Conservation (phyloP, 2,113 vertebrate genomes). For the Chauna torquata region DNA sequence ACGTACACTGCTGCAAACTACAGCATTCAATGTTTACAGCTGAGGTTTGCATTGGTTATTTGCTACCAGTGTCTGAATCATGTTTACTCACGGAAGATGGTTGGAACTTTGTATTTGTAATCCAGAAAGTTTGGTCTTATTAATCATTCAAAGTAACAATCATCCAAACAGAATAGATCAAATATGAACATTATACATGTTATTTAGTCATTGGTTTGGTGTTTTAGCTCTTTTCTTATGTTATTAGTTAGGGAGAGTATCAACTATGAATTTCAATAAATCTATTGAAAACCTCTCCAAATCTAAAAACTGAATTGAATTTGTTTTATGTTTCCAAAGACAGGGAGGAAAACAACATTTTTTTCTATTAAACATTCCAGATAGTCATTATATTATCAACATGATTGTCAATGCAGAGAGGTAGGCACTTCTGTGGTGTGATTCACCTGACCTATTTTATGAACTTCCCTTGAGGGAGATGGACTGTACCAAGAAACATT, state of each 20-base stretch:
- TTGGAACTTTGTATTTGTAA: not conserved
- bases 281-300: not conserved
- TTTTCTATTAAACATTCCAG: not conserved
- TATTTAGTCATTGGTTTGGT: not conserved
- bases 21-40: not conserved
- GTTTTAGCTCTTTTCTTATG: not conserved
- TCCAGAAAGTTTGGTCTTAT: fast-evolving
- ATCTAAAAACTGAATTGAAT: not conserved
- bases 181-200: not conserved
- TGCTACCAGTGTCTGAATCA: not conserved
- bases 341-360: not conserved
- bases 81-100: not conserved
- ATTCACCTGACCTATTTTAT: not conserved
- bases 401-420: not conserved
- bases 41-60: not conserved
- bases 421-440: not conserved
- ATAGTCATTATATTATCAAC: not conserved
- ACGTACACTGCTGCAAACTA: not conserved
- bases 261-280: not conserved
- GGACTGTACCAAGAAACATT: not conserved
- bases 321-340: not conserved
- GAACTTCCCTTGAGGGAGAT: not conserved
- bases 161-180: not conserved
- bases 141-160: not conserved
- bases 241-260: not conserved